These are phyloP conservation scores for Megalonaias nervosa DNA, from an alignment of 1,140 invertebrate genomes.

Conservation along the genomic window DNA sequence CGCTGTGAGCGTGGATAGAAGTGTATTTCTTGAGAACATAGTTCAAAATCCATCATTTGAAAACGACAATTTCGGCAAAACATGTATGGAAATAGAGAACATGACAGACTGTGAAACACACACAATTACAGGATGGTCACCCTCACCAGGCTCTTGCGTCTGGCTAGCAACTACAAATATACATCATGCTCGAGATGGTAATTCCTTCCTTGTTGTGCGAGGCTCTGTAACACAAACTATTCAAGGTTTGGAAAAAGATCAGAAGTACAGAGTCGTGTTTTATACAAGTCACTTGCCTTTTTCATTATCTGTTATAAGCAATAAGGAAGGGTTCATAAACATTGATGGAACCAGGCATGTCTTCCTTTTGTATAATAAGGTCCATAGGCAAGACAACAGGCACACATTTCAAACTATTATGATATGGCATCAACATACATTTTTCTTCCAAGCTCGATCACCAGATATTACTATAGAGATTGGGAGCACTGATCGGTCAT, in stretches of 20 bases:
- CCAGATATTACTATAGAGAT: constrained; percentile 1
- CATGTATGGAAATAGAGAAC: not conserved
- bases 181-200: not conserved
- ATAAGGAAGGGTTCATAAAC: constrained; percentile 9
- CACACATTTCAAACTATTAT: constrained; percentile 1
- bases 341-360: constrained; percentile 4
- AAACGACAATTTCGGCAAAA: not conserved
- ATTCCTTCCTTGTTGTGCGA: not conserved
- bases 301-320: not conserved
- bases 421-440: constrained; percentile 36
- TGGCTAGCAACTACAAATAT: too few relatives aligned
- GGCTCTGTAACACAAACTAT: not conserved
- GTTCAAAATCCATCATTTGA: constrained; percentile 9
- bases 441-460: constrained; percentile 14
- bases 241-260: not conserved
- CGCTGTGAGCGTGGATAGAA: constrained; percentile 1
- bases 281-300: constrained; percentile 12
- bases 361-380: constrained; percentile 16
- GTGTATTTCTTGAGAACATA: constrained; percentile 25
- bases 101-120: not conserved
- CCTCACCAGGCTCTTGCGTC: too few relatives aligned
- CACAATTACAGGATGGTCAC: not conserved
- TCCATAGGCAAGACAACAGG: not conserved
- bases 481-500: not conserved
- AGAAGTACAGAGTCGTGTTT: not conserved